Percentiles rank a stretch among this genome's conserved stretches.
These are phyloP conservation scores for Grantiella picta DNA, from an alignment of 2,113 vertebrate genomes.

Conservation along the genomic window DNA sequence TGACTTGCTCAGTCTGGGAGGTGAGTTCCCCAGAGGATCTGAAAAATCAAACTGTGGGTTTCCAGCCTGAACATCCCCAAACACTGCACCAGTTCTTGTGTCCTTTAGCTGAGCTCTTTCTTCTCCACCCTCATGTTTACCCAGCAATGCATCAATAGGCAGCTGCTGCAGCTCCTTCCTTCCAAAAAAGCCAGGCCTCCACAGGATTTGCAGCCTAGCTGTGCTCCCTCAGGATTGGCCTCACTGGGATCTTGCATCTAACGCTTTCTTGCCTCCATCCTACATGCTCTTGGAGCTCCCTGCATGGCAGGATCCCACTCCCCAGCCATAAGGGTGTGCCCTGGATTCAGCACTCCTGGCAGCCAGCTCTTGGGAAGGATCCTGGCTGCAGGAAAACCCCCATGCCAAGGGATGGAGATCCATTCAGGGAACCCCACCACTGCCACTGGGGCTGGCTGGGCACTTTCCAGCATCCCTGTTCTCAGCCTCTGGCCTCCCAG, in stretches of 20 bases:
- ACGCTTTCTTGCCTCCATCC: background rate
- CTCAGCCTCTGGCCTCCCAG: background rate
- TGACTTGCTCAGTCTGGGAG: background rate
- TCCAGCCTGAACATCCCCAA: background rate
- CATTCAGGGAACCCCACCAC: background rate
- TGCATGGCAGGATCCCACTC: background rate
- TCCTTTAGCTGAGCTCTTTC: constrained; percentile 9
- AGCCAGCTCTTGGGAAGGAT: background rate
- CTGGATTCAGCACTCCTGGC: background rate
- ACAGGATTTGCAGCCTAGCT: background rate
- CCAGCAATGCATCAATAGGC: background rate
- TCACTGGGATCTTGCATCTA: background rate
- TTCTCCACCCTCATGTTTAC: background rate
- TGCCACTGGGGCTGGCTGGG: background rate
- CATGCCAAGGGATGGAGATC: accelerated
- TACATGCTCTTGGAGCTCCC: background rate
- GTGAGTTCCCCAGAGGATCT: background rate
- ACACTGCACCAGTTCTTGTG: background rate
- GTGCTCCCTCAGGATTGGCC: background rate
- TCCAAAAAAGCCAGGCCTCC: background rate
- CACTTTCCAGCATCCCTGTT: background rate
- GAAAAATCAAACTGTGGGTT: background rate
- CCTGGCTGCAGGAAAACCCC: background rate
- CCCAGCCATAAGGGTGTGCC: too few species aligned
- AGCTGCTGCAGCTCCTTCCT: background rate